phyloP scores from a whole-genome alignment of 2,888 invertebrate species.

The Zygogramma bicolorata region DNA sequence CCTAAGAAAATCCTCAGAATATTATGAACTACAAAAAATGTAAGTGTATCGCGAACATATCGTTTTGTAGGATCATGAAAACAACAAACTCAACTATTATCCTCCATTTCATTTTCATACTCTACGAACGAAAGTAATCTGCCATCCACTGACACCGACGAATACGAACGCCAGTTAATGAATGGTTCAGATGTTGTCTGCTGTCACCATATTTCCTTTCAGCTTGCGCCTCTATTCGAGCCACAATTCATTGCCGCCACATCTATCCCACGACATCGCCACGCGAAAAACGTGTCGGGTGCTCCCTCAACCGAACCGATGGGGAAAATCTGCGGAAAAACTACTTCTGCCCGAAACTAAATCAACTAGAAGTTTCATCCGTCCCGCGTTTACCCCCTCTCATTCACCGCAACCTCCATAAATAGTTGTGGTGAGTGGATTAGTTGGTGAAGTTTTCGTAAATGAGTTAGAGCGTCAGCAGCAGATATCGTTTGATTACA shows the following conservation, averaged over 20 bases:
- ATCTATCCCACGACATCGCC: background rate
- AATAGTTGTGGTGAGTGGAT: constrained; percentile 55
- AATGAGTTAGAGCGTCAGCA: constrained; percentile 55
- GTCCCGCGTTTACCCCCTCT: background rate
- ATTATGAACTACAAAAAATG: no score
- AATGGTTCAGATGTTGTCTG: background rate
- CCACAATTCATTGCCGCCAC: constrained; percentile 5
- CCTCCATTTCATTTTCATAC: no score
- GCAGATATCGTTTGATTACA: constrained; percentile 60
- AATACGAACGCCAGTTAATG: background rate
- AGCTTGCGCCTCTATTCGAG: background rate
- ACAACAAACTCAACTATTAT: no score
- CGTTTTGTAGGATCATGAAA: no score
- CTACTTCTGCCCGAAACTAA: constrained; percentile 7
- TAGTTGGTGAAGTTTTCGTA: constrained; percentile 55
- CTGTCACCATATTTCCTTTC: background rate
- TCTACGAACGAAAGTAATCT: background rate
- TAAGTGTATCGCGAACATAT: no score
- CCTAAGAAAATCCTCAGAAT: no score
- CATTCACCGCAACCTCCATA: constrained; percentile 27
- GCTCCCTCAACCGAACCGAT: constrained; percentile 1
- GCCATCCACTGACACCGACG: background rate
- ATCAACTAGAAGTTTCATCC: constrained; percentile 1
- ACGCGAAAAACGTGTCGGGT: constrained; percentile 6
- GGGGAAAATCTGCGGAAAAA: constrained; percentile 12